Evolutionary conservation across 2,797 vertebrate species (phyloP), one percentile per base, ranked within the genome.

Genomic region (Hephaestus fuliginosus): DNA sequence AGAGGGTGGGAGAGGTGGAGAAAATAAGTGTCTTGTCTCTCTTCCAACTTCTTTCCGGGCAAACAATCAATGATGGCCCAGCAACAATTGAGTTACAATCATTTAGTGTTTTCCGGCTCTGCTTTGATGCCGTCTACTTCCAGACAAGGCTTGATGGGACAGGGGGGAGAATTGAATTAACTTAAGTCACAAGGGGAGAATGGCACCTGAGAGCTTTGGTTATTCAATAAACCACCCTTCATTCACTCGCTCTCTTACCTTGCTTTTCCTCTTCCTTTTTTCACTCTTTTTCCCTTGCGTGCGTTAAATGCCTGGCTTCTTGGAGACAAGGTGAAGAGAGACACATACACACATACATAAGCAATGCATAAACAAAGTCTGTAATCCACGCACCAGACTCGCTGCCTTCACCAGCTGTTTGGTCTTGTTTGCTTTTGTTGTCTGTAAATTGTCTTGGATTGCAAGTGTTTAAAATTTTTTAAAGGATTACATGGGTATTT

Each of bases 71-170:
- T 93, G 92, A 91, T 67, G 85, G 78, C 72, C 72, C n/a, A 58
- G 85, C 86, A 90, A 91, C 91, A 94, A 96, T 93, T 93, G 91
- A 95, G 88, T 93, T 95, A 93, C 86, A 92, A 88, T 94, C 92
- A 93, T 94, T 93, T 86, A 80, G 88, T 91, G 81, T 93, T 93
- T 94, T 94, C 94, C 87, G 60, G 85, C 83, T 81, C 39, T 56
- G 80, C 92, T 93, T 93, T 93, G 91, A 95, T 94, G 88, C 88
- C 69, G 67, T 91, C 86, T 81, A 61, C 80, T 90, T 87, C 89
- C 88, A 92, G 92, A 89, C 82, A 81, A 83, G 73, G 79, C 91
- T 88, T 86, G 88, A 91, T 88, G 84, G 91, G 90, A 89, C 86
- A 76, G 74, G 18, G 81, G 72, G 70, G 72, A 74, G 80, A 91